These are phyloP conservation scores for Osmoderma eremita DNA, from an alignment of 2,888 invertebrate species.

Conservation along the genomic window DNA sequence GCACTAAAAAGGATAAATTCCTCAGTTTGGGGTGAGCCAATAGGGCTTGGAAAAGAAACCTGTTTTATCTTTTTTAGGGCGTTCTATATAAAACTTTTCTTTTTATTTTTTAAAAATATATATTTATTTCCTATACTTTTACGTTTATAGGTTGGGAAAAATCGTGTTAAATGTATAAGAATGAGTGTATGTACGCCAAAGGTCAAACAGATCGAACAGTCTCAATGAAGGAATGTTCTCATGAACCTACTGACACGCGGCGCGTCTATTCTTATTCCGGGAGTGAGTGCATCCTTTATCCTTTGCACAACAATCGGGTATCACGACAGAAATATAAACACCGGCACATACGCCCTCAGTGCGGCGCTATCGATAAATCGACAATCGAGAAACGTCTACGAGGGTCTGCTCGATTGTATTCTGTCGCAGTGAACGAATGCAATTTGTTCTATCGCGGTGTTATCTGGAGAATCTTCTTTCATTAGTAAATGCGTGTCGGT, in stretches of 20 bases:
- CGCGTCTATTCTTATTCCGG: conserved; percentile 44
- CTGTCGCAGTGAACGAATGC: too few species aligned
- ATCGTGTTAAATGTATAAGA: background rate
- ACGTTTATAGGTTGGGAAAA: conserved; percentile 7
- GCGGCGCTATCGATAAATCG: conserved; percentile 24
- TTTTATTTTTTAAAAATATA: too few species aligned
- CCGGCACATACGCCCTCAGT: conserved; percentile 16
- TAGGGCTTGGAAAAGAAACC: too few species aligned
- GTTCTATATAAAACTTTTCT: too few species aligned
- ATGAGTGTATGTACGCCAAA: conserved; percentile 21
- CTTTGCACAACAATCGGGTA: conserved; percentile 48
- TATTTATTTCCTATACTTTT: background rate
- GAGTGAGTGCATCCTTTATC: conserved; percentile 46
- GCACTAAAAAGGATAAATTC: too few species aligned
- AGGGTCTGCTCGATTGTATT: conserved; percentile 2
- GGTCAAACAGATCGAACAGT: conserved; percentile 46
- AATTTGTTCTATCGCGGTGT: too few species aligned
- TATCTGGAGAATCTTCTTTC: too few species aligned
- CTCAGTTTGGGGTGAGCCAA: too few species aligned
- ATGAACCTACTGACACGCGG: conserved; percentile 49
- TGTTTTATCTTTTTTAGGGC: too few species aligned
- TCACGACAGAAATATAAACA: conserved; percentile 45
- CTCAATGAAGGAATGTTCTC: conserved; percentile 47
- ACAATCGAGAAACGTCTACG: background rate
- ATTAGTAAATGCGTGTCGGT: too few species aligned